These are phyloP conservation scores for Hypena proboscidalis DNA, from an alignment of 2,888 invertebrate genomes.

Conservation along the genomic window DNA sequence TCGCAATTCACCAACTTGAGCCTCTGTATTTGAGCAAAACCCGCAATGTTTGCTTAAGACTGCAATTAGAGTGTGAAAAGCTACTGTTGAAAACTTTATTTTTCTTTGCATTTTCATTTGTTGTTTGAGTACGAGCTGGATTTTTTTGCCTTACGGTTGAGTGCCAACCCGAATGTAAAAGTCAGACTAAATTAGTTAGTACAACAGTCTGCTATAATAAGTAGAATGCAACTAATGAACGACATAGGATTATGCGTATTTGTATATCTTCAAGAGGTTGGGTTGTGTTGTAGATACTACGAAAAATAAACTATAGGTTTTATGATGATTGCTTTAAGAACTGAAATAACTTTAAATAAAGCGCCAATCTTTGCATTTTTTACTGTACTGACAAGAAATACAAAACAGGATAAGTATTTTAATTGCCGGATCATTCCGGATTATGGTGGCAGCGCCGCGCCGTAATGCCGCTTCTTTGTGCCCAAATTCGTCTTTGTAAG, in stretches of 20 bases:
- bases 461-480: slow-evolving; percentile 61
- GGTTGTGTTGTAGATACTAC: no score
- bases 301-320: no score
- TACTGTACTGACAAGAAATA: slow-evolving; percentile 51
- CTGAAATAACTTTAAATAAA: no score
- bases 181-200: slow-evolving; percentile 43
- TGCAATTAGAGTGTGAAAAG: slow-evolving; percentile 28
- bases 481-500: slow-evolving; percentile 59
- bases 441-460: slow-evolving; percentile 57
- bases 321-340: no score
- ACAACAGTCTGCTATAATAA: no score
- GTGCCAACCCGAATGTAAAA: slow-evolving; percentile 32
- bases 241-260: no score
- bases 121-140: slow-evolving; percentile 11
- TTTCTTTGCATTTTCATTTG: slow-evolving; percentile 13
- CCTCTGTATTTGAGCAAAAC: slow-evolving; percentile 14
- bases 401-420: slow-evolving; percentile 68
- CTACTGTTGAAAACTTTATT: slow-evolving; percentile 19
- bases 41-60: slow-evolving; percentile 30
- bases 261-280: no score
- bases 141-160: not conserved
- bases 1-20: slow-evolving; percentile 24
- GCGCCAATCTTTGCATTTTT: slow-evolving; percentile 39
- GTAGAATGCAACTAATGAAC: no score
- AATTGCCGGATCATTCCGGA: slow-evolving; percentile 71